Percentiles rank a stretch among this genome's conserved stretches.
These are phyloP conservation scores for Cantharis lateralis DNA, from an alignment of 2,888 invertebrate genomes.

Conservation along the genomic window DNA sequence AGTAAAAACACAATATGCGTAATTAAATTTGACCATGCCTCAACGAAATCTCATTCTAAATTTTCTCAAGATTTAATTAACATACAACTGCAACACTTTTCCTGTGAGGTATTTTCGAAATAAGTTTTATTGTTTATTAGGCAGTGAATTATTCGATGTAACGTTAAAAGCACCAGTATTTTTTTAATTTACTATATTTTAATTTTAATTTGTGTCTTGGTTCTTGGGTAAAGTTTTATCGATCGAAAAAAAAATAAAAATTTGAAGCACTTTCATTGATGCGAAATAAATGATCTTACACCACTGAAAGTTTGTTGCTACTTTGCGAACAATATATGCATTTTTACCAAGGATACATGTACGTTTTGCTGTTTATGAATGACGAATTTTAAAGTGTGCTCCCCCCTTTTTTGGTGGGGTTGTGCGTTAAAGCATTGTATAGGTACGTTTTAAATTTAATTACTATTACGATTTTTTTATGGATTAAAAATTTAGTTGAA, in stretches of 20 bases:
- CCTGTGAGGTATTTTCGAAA: conserved; percentile 19
- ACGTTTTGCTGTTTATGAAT: conserved; percentile 41
- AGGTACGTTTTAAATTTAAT: neutral
- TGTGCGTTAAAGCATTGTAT: neutral
- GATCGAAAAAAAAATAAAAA: neutral
- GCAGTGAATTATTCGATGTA: conserved; percentile 27
- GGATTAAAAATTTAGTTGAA: conserved; percentile 10
- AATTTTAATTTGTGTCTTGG: neutral
- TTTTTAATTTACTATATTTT: neutral
- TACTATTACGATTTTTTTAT: conserved; percentile 5
- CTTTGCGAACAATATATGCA: conserved; percentile 47
- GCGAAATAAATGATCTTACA: conserved; percentile 12
- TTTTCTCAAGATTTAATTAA: conserved; percentile 22
- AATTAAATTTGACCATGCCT: conserved; percentile 41
- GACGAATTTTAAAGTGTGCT: conserved; percentile 35
- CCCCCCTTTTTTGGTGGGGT: conserved; percentile 28
- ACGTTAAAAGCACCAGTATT: neutral
- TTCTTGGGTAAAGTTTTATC: neutral
- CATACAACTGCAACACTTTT: conserved; percentile 21
- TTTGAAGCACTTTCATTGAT: neutral
- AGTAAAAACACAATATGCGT: conserved; percentile 2
- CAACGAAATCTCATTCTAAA: conserved; percentile 29
- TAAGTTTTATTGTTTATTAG: conserved; percentile 16
- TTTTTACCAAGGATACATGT: conserved; percentile 49
- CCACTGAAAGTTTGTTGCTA: conserved; percentile 20